phyloP scores from a whole-genome alignment of 30 jellyfish, hydroid and myxozoan genomes.

The Mastigias papua region DNA sequence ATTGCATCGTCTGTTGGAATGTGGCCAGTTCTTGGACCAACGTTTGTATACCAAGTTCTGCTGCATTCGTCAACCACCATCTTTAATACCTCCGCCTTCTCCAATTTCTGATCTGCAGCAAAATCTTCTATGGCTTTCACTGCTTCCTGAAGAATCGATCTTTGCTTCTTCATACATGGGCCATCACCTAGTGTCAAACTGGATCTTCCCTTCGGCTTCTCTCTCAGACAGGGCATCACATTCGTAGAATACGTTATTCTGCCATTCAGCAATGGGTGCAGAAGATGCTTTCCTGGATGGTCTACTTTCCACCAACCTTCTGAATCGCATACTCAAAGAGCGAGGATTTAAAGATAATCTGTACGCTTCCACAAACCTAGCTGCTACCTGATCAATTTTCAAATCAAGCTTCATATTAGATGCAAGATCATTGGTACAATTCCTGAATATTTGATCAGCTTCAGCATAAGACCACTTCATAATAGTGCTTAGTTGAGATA shows the following conservation, averaged over 20 bases:
- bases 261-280: conserved; percentile 1
- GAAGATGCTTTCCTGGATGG: conserved; percentile 10
- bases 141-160: conserved; percentile 11
- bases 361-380: background rate
- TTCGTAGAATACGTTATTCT: background rate
- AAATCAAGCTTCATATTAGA: background rate
- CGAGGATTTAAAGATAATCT: background rate
- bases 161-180: conserved; percentile 18
- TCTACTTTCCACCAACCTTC: conserved; percentile 7
- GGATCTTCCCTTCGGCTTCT: conserved; percentile 7
- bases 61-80: conserved; percentile 7
- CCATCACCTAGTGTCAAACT: conserved; percentile 12
- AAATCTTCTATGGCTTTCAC: background rate
- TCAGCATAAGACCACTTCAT: background rate
- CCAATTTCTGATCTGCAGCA: background rate
- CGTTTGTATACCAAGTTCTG: background rate
- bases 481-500: background rate
- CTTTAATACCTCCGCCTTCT: background rate
- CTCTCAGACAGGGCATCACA: background rate
- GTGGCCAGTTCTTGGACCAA: background rate
- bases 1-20: conserved; percentile 2
- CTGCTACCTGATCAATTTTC: background rate
- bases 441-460: background rate
- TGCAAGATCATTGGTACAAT: background rate
- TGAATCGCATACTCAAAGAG: conserved; percentile 1